Base-by-base conservation (phyloP, 2,113 vertebrate species). In the Elachura formosa region DNA sequence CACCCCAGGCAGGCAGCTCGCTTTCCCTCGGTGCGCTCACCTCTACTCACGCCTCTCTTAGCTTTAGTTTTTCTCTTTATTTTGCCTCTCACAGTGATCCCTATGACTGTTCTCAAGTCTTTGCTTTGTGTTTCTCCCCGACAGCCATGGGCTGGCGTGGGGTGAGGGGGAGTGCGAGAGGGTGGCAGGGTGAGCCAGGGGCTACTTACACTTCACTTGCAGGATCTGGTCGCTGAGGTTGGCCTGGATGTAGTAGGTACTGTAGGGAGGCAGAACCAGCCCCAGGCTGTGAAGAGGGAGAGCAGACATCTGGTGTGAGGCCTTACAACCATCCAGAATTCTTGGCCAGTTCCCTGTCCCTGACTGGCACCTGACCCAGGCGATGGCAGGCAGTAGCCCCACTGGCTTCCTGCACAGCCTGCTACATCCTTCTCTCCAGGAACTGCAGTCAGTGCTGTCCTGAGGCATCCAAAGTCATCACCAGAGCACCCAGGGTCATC, bases 121-220 rank as follows among this genome's bases (percentile, higher is more conserved):
- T 55, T 63, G 69, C 73, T 87, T 81, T 6, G 10, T 79, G 72
- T 66, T 95, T 90, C 82, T 75, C 69, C 54, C 71, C 93, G 5
- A n/a, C 55, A 93, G 94, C 73, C 36, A 1, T 2, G 18, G 90
- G 90, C 84, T 4, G 49, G 89, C 1, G 8, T 34, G 89, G 88
- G 97, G 97, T 85, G 84, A 94, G 96, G 75, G 48, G 93, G 95
- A 91, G 90, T 81, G 95, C 52, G 63, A 97, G 88, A 93, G 95
- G 97, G 93, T 48, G 21, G 85, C 43, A 80, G 96, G 96, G 91
- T 96, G 91, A 91, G 96, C 91, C 66, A 9, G 86, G 93, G 46
- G 97, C 97, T 99, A 99, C 99, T 99, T 99, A 99, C 99, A 99
- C 98, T 99, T 99, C 97, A 99, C 99, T 98, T 99, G 99, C 54